Evolutionary conservation across 2,797 vertebrate genomes (phyloP), one percentile per base, ranked within the genome.

Genomic region (Anabacerthia variegaticeps): DNA sequence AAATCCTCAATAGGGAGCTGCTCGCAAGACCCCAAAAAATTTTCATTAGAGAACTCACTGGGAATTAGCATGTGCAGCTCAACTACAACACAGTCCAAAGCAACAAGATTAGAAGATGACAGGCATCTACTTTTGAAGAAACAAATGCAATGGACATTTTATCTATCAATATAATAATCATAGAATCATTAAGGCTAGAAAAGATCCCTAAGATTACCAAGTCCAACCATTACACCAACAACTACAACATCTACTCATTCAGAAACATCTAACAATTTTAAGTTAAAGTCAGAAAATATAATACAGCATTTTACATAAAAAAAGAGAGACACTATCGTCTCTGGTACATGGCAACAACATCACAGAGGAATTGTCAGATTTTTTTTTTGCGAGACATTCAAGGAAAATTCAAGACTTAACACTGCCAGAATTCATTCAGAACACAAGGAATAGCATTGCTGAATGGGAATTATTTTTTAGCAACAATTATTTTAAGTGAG

Each of bases 1-100:
- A 99, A 88, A 95, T 99, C 99, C 96, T 99, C 99, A 80, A 99
- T 98, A 49, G 99, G 99, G 84, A 99, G 98, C 99, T 99, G 95
- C 51, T 90, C 79, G 77, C 36, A 96, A 89, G 85, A 92, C 79
- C 95, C 58, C 74, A 86, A 96, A 82, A 89, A 88, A 66, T 36
- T 59, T 85, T 21, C 88, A 37, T 94, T 65, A 92, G 80, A 10
- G 14, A 92, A 67, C 61, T 80, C 63, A n/a, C 12, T 41, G 85
- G 85, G 55, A 77, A 68, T 10, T 37, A 26, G 1, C 5, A 8
- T 2, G 16, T 83, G 58, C 55, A 66, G n/a, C 55, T 62, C 58
- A 81, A 22, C 27, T 26, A 54, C 20, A 86, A 30, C 30, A 54
- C 12, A 65, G 20, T 5, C 22, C 62, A 76, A 76, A 55, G 52